phyloP scores from a whole-genome alignment of 2,888 invertebrate genomes.

The Mongoloraphidia duomilia region DNA sequence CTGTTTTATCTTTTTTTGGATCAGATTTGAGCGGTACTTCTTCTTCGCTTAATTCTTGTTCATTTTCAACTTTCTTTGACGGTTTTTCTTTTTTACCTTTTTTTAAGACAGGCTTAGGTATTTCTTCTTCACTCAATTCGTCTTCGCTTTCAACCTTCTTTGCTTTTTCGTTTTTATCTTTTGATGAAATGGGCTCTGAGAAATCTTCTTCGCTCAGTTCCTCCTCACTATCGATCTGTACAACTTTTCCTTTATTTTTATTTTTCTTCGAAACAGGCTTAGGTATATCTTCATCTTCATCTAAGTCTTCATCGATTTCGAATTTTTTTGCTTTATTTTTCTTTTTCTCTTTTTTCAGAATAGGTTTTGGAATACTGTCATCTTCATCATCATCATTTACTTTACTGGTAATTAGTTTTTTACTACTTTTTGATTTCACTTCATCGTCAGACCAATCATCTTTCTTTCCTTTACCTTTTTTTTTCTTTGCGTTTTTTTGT shows the following conservation, averaged over 20 bases:
- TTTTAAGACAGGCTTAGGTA: constrained; percentile 3
- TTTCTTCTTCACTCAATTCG: constrained; percentile 8
- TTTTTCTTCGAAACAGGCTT: constrained; percentile 12
- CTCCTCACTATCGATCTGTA: constrained; percentile 11
- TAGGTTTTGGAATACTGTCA: constrained; percentile 10
- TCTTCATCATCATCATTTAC: constrained; percentile 13
- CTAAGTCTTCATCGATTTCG: constrained; percentile 10
- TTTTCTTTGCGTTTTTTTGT: constrained; percentile 14
- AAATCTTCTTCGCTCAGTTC: constrained; percentile 16
- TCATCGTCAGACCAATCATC: constrained; percentile 20
- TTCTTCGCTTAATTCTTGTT: constrained; percentile 11
- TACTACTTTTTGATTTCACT: constrained; percentile 11
- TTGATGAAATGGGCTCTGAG: constrained; percentile 21
- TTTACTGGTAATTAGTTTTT: constrained; percentile 11
- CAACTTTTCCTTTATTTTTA: constrained; percentile 9
- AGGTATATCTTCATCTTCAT: constrained; percentile 7
- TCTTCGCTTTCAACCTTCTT: constrained; percentile 12
- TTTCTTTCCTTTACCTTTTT: constrained; percentile 11
- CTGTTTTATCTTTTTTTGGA: constrained; percentile 12
- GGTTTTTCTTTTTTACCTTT: constrained; percentile 7
- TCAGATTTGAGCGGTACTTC: constrained; percentile 7
- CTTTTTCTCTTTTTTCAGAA: constrained; percentile 13
- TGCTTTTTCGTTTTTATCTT: constrained; percentile 25
- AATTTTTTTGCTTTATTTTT: constrained; percentile 10
- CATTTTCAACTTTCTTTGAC: constrained; percentile 7